Evolutionary conservation across 2,113 vertebrate genomes (phyloP), one percentile per base, ranked within the genome.

Genomic region (Charadrius vociferus): DNA sequence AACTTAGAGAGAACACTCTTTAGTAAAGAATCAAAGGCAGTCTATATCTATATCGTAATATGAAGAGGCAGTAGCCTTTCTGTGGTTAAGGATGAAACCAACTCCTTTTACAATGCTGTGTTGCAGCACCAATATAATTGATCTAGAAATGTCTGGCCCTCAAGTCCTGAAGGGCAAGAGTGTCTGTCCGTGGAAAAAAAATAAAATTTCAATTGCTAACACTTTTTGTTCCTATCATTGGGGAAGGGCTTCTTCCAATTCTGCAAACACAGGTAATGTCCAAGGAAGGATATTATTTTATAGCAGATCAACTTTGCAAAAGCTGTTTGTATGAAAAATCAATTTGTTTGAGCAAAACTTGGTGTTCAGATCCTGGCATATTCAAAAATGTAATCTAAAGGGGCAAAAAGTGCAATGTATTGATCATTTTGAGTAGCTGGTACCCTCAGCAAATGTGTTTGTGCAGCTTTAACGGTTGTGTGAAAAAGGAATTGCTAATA

Each of bases 11-110:
- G 68, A 73, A 55, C 63, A 77, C 29, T 70, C 80, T 91, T 92
- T 52, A 81, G 53, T 36, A 87, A 41, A 81, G 77, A 94, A 84
- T 91, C 81, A 91, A 89, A 94, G 87, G 63, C 50, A 87, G 50
- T 86, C 80, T 86, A 16, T 22, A 81, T 81, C 50, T 77, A 10
- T 61, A 10, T 27, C 81, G 50, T 86, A 84, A 89, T 68, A 50
- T 20, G 20, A 91, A 73, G 86, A 95, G 83, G 83, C 91, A 88
- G 58, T 52, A 80, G 72, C 30, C 55, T 94, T 93, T 95, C 87
- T 73, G 34, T 86, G 59, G 30, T 49, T 77, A 86, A 93, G 83
- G 34, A 52, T 81, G 72, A 86, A 94, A 81, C 63, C 77, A 86
- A 8, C 45, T 91, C 50, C 24, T 68, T 30, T 61, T 88, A 81